Evolutionary conservation across 1,140 invertebrate species (phyloP), one percentile per base, ranked within the genome.

Genomic region (Odontomachus brunneus): DNA sequence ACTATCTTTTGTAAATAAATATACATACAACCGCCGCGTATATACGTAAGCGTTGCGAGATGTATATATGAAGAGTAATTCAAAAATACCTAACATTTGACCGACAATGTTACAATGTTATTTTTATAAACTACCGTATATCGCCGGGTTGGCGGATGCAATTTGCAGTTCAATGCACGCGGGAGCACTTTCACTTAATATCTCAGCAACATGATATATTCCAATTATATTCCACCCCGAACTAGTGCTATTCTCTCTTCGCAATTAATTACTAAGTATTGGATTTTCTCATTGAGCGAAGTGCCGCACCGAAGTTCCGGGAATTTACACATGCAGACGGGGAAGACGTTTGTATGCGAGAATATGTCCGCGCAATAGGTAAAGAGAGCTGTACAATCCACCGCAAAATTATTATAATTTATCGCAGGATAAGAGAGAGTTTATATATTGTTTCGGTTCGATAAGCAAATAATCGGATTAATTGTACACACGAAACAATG

Each of bases 231-330:
- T 76, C 74, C 74, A 66, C 60, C 48, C 49, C 29, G 48, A 66
- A 62, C 74, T 66, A 66, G 26, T 66, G 29, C 48, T 53, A 76
- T 76, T 72, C 66, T 81, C 67, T 81, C 63, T 72, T 72, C 38
- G 67, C 67, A 81, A 81, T 81, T 81, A 72, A 80, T 78, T 84
- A 71, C 19, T 57, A 84, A 80, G 75, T 84, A 85, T 85, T 85
- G 57, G 22, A 38, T 55, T 51, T 78, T 80, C 55, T 72, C 51
- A 78, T 72, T 72, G 65, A 78, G 66, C 63, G 51, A 84, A 85
- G 73, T 78, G 72, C 65, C 60, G 59, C 69, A 72, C 59, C 55
- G 4, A 78, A 84, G 38, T 85, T 85, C 51, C 63, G 60, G 49
- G 33, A 85, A 86, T 86, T 84, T 74, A 49, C 55, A 86, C 51